These are phyloP conservation scores for Oryctolagus cuniculus DNA, from an alignment of 2,113 vertebrate genomes.

Conservation along the genomic window mOryCun1.1 NC_091445.1:25961501-25962000, in stretches of 20 bases:
- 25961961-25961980: constrained; percentile 20
- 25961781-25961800: constrained; percentile 73
- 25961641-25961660: not conserved
- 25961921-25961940: not conserved
- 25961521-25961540: not conserved
- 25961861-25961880: constrained; percentile 8
- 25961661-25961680: not conserved
- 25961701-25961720: constrained; percentile 2
- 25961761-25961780: constrained; percentile 66
- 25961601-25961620: constrained; percentile 12
- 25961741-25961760: constrained; percentile 53
- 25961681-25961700: constrained; percentile 16
- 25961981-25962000: constrained; percentile 30
- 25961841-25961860: not conserved
- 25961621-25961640: not conserved
- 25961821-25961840: constrained; percentile 52
- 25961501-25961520: not conserved
- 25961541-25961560: not conserved
- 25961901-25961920: not conserved
- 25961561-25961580: not conserved
- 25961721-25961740: constrained; percentile 29
- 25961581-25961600: not conserved
- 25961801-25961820: constrained; percentile 56
- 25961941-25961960: constrained; percentile 33
- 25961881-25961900: constrained; percentile 3